Conservation (phyloP, 2,113 vertebrate genomes). For the Dromas ardeola region DNA sequence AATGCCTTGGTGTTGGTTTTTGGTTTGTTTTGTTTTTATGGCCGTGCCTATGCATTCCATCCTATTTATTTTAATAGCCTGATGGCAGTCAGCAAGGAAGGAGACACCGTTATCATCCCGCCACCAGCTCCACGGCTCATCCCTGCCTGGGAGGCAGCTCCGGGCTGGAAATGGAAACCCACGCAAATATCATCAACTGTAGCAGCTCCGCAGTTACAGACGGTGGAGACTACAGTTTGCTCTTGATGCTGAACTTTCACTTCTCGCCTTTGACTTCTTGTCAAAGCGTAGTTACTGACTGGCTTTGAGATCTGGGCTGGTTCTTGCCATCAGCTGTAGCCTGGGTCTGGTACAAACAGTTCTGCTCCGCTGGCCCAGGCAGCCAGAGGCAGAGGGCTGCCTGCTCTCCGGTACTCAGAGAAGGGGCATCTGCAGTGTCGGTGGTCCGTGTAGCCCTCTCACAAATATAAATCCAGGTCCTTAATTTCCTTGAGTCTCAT, state of each 20-base stretch:
- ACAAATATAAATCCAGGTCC: not conserved
- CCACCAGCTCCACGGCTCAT: not conserved
- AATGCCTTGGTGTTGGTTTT: not conserved
- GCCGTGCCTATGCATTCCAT: not conserved
- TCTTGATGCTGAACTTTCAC: not conserved
- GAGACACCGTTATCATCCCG: not conserved
- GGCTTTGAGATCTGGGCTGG: not conserved
- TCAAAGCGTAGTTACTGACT: fast-evolving
- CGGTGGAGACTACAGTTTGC: fast-evolving
- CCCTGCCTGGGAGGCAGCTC: not conserved
- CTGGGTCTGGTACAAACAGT: fast-evolving
- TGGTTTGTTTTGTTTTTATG: no score
- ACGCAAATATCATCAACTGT: fast-evolving
- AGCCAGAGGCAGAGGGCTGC: not conserved
- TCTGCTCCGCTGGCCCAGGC: not conserved
- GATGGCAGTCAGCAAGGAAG: not conserved
- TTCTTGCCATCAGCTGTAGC: not conserved
- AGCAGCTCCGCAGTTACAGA: fast-evolving
- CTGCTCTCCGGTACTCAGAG: fast-evolving
- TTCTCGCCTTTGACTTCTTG: not conserved
- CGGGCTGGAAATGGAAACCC: not conserved
- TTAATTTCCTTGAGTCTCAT: not conserved
- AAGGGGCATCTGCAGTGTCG: fast-evolving
- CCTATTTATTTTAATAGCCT: not conserved
- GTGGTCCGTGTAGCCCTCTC: fast-evolving